Base-by-base conservation (phyloP, 2,797 vertebrate species). In the Typhlichthys eigenmanni region DNA sequence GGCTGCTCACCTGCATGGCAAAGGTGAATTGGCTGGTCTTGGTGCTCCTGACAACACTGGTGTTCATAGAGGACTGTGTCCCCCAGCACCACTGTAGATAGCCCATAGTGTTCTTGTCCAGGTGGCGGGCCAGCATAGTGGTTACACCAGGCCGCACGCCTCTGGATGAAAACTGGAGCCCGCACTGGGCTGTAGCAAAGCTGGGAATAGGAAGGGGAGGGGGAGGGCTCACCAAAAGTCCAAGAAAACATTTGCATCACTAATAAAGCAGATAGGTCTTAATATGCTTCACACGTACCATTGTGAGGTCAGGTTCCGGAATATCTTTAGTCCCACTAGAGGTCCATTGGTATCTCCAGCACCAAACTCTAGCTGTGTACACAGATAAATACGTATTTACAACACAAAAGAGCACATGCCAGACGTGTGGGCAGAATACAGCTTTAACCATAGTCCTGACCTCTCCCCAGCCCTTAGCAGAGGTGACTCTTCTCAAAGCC, bases 71-170 rank as follows among this genome's bases (percentile, higher is more conserved):
- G 0, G 97, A 98, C 88, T 99, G 95, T 80, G 92, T 85, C 1
- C 98, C 98, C 95, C 97, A 99, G 0, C 96, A 93, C 98, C 98
- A 99, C 88, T 98, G 96, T 68, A 99, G 65, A 83, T 99, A 99
- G 14, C 98, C 98, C 94, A 98, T 96, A 0, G 98, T 99, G 90
- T 99, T 98, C 90, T 96, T 97, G 90, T 99, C 96, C 0, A 99
- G 91, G 90, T 98, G 95, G 9, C 96, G 95, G 0, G 98, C 97
- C 50, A 99, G 85, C 65, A 98, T 92, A 0, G 95, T 98, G 53
- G 95, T 97, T 16, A 98, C 69, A 51, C 95, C 95, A 0, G 98
- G 96, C 16, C 96, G 95, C 57, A 97, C 69, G 0, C 96, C 96
- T 0, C 94, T 94, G 11, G 96, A 96, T 0, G 96, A 98, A 72